These are phyloP conservation scores for Epistrophella euchroma DNA, from an alignment of 2,888 invertebrate species.

Conservation along the genomic window DNA sequence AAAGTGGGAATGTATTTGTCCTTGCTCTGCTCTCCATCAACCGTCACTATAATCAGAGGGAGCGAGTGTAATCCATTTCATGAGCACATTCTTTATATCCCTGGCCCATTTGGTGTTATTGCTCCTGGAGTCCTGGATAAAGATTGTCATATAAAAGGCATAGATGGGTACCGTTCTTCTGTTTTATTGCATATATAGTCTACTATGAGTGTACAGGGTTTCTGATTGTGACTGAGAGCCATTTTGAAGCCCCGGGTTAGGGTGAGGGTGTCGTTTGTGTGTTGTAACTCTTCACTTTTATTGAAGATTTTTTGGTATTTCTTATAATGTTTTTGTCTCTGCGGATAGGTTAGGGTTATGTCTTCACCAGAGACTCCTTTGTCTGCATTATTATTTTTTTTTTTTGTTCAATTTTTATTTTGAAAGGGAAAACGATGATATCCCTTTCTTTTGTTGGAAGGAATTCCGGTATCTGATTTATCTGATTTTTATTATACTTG, in stretches of 20 bases:
- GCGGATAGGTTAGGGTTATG: conserved; percentile 33
- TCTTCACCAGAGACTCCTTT: conserved; percentile 24
- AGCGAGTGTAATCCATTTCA: conserved; percentile 68
- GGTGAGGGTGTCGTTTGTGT: conserved; percentile 47
- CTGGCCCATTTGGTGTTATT: conserved; percentile 68
- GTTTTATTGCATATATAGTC: conserved; percentile 61
- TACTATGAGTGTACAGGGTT: conserved; percentile 2
- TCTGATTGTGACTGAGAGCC: neutral
- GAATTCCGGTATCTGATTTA: conserved; percentile 46
- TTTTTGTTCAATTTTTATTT: too few species aligned
- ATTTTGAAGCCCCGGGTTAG: conserved; percentile 16
- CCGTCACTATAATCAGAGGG: neutral
- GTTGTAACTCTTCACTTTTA: conserved; percentile 63
- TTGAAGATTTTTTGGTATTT: conserved; percentile 49
- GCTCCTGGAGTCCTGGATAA: conserved; percentile 57
- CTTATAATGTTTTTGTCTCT: conserved; percentile 47
- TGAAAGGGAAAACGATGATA: conserved; percentile 33
- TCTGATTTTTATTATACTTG: conserved; percentile 40
- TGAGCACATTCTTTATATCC: conserved; percentile 59
- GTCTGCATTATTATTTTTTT: conserved; percentile 24
- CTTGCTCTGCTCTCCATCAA: conserved; percentile 29
- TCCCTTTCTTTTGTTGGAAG: conserved; percentile 24
- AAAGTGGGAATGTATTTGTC: conserved; percentile 56
- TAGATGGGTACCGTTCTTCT: conserved; percentile 43
- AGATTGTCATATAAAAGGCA: conserved; percentile 72